Evolutionary conservation across 2,888 invertebrate genomes (phyloP).

Genomic region (Sarcophaga subvicina): DNA sequence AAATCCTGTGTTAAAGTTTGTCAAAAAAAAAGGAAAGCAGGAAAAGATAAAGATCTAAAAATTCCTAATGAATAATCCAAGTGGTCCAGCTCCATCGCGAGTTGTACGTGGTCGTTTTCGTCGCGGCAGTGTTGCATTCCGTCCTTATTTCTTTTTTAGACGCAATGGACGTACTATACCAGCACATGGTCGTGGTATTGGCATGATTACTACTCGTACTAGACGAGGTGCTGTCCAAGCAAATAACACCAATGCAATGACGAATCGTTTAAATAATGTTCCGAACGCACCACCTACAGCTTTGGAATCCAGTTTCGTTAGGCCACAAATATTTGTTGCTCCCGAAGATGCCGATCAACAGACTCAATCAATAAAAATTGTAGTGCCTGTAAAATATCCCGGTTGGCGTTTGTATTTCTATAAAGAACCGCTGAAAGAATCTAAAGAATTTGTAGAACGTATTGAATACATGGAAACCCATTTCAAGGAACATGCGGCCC

Average conservation of each 20-base stretch:
- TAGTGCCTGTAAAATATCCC: slow-evolving; percentile 82
- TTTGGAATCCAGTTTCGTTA: slow-evolving; percentile 72
- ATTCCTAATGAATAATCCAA: slow-evolving; percentile 73
- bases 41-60: not conserved
- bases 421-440: slow-evolving; percentile 83
- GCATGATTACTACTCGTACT: not conserved
- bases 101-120: slow-evolving; percentile 75
- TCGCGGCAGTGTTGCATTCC: slow-evolving; percentile 74
- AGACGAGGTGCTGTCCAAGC: slow-evolving; percentile 12
- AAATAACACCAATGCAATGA: not conserved
- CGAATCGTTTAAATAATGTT: slow-evolving; percentile 27
- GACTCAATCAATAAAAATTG: slow-evolving; percentile 73
- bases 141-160: slow-evolving; percentile 78
- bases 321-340: slow-evolving; percentile 74
- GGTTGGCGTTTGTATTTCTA: slow-evolving; percentile 92
- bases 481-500: slow-evolving; percentile 77
- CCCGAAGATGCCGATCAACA: slow-evolving; percentile 73
- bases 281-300: slow-evolving; percentile 5
- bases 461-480: slow-evolving; percentile 84
- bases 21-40: not conserved
- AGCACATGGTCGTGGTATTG: slow-evolving; percentile 69
- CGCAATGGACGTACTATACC: slow-evolving; percentile 77
- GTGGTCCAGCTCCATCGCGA: slow-evolving; percentile 69
- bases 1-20: not conserved
- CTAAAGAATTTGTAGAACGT: slow-evolving; percentile 82